A percentile compares a stretch with the other conserved stretches of the same genome.
phyloP scores from a whole-genome alignment of 2,888 invertebrate genomes.

The Drosophila lacicola region DNA sequence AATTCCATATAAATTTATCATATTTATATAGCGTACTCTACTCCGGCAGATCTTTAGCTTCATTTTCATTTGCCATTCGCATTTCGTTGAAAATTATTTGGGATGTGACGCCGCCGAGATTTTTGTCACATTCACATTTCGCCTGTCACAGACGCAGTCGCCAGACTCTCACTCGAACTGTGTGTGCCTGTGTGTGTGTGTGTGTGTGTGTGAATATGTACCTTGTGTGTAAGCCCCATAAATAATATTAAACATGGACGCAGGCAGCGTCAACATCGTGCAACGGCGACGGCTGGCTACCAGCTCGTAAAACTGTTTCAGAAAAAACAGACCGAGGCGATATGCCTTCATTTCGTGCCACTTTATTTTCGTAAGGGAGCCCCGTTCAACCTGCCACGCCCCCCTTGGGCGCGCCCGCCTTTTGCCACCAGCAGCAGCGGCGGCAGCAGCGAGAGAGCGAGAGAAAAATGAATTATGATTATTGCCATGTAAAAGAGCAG shows the following conservation, averaged over 20 bases:
- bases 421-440: background rate
- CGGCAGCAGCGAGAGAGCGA: conserved; percentile 24
- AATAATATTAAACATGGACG: conserved; percentile 79
- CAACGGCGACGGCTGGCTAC: conserved; percentile 34
- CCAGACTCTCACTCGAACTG: conserved; percentile 59
- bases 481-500: conserved; percentile 85
- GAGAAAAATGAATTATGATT: conserved; percentile 85
- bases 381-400: conserved; percentile 51
- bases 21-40: conserved; percentile 53
- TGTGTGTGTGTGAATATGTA: background rate
- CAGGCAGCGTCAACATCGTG: conserved; percentile 60
- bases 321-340: conserved; percentile 34
- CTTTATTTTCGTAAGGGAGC: conserved; percentile 56
- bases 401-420: conserved; percentile 24
- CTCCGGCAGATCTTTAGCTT: conserved; percentile 12
- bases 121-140: conserved; percentile 57
- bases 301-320: conserved; percentile 24
- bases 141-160: conserved; percentile 33
- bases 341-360: conserved; percentile 65
- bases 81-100: conserved; percentile 82
- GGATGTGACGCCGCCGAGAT: conserved; percentile 81
- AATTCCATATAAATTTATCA: conserved; percentile 82
- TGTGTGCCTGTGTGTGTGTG: conserved; percentile 19
- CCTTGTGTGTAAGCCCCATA: conserved; percentile 61
- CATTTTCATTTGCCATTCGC: conserved; percentile 44